These are phyloP conservation scores for Junonia oenone DNA, from an alignment of 2,888 invertebrate genomes.

Conservation along the genomic window DNA sequence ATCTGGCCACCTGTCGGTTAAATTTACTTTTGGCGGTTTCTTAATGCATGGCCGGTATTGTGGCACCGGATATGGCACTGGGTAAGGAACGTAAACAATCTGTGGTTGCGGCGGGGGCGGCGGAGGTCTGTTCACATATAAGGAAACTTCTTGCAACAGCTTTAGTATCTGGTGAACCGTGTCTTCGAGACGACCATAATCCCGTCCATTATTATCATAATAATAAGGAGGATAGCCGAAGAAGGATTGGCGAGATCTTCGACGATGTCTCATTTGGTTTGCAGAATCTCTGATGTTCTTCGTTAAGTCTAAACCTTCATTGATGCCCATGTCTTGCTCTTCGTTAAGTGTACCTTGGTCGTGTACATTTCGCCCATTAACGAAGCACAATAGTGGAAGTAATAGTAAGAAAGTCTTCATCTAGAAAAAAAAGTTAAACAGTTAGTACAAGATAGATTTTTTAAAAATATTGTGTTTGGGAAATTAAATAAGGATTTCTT, in stretches of 20 bases:
- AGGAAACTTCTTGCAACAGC: conserved; percentile 53
- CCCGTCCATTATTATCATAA: conserved; percentile 40
- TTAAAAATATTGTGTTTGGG: no score
- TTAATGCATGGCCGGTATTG: conserved; percentile 19
- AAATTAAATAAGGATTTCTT: no score
- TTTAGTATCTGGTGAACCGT: conserved; percentile 46
- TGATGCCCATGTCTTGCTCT: conserved; percentile 31
- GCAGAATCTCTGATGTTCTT: conserved; percentile 35
- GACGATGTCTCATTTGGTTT: conserved; percentile 42
- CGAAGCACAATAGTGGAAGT: conserved; percentile 42
- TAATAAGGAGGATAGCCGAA: conserved; percentile 48
- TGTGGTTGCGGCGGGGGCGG: conserved; percentile 47
- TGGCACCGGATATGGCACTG: conserved; percentile 45
- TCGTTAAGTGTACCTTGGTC: conserved; percentile 32
- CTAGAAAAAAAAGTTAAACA: no score
- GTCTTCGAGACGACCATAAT: conserved; percentile 44
- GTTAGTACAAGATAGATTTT: no score
- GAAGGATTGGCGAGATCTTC: conserved; percentile 50
- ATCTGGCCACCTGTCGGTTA: conserved; percentile 32
- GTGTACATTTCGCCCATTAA: conserved; percentile 38
- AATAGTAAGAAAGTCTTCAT: conserved; percentile 49
- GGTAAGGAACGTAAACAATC: conserved; percentile 57
- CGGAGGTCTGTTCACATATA: conserved; percentile 41
- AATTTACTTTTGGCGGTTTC: conserved; percentile 1
- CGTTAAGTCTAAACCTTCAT: conserved; percentile 29